phyloP scores from a whole-genome alignment of 2,888 invertebrate species.

The Pyrocoelia pectoralis region DNA sequence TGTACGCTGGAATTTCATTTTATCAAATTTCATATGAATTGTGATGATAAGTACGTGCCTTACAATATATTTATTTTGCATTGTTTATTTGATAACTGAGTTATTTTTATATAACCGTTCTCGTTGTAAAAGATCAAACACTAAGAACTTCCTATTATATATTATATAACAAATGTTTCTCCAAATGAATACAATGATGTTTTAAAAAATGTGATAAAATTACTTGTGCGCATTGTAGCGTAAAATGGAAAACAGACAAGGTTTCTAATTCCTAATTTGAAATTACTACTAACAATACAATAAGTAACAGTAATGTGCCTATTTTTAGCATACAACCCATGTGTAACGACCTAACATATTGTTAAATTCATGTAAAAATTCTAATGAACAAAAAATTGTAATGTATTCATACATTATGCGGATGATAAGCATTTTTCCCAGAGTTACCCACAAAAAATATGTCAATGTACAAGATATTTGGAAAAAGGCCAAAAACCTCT shows the following conservation, averaged over 20 bases:
- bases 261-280: not conserved
- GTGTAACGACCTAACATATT: not conserved
- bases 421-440: not conserved
- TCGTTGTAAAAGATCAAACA: not conserved
- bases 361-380: not conserved
- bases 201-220: constrained; percentile 6
- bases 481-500: too few species aligned
- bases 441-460: not conserved
- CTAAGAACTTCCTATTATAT: not conserved
- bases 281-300: constrained; percentile 3
- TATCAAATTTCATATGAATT: not conserved
- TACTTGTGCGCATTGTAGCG: not conserved
- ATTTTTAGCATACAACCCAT: not conserved
- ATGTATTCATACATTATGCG: not conserved
- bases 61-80: not conserved
- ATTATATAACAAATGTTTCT: not conserved
- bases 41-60: not conserved
- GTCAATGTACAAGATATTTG: not conserved
- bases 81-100: too few species aligned
- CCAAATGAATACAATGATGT: not conserved
- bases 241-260: constrained; percentile 1
- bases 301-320: not conserved
- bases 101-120: too few species aligned
- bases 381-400: not conserved
- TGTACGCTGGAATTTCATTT: not conserved